Evolutionary conservation across 2,888 invertebrate species (phyloP), one percentile per base, ranked within the genome.

Genomic region (Noctuana brunneofusca): DNA sequence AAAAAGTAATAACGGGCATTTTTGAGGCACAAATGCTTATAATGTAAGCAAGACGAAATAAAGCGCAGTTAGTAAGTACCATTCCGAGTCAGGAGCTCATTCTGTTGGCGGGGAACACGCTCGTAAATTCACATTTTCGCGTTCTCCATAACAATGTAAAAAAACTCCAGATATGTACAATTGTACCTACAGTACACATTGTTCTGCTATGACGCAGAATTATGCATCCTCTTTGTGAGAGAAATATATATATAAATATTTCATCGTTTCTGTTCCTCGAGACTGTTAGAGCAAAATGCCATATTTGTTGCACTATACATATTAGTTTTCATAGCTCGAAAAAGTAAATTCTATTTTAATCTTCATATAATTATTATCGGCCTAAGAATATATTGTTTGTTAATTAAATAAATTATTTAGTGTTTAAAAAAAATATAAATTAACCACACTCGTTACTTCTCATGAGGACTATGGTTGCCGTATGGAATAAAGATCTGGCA

Each of bases 51-150:
- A 75, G 78, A 80, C 71, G 78, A 24, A 62, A 55, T 55, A 78
- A 73, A 72, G 70, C 71, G 69, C 76, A 78, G 75, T 81, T 80
- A 73, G 72, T 71, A 75, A 80, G 78, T 74, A 86, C 81, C 80
- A 76, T 78, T 82, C 70, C 73, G 81, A 83, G 78, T 81, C 77
- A 71, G 65, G 76, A 85, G 80, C 81, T 81, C 79, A 75, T 84
- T 84, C 79, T 76, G 75, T 74, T 72, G 73, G 73, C 73, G 73
- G 75, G 75, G 75, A 79, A 79, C 72, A 71, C 68, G 70, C 66
- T 75, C 74, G 77, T 83, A 83, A 86, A 84, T 84, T 81, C 71
- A 71, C 72, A 75, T 81, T 84, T 80, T 79, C 76, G 75, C 78
- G 76, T 80, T 81, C 78, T 81, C 79, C 73, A 74, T 80, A 82